Conservation (phyloP, 2,888 invertebrate species). For the Scaptomyza polygonia region DNA sequence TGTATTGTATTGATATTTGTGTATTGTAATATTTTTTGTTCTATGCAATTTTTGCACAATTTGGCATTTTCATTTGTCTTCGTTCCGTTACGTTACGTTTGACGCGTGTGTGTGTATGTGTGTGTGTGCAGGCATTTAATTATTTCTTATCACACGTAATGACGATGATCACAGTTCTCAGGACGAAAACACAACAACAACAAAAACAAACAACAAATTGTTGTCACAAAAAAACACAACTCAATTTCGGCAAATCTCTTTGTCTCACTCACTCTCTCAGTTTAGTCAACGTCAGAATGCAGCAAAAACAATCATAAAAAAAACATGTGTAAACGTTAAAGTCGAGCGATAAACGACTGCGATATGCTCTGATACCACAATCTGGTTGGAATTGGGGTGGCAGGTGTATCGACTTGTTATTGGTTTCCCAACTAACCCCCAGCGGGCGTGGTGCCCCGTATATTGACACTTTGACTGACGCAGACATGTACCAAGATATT, state of each 20-base stretch:
- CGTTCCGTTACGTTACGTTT: slow-evolving; percentile 18
- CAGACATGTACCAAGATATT: too few species aligned
- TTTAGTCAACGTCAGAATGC: slow-evolving; percentile 17
- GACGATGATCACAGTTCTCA: slow-evolving; percentile 12
- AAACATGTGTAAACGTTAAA: neutral
- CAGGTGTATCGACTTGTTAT: too few species aligned
- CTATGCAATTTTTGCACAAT: slow-evolving; percentile 13
- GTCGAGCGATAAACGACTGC: too few species aligned
- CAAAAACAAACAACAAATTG: slow-evolving; percentile 20
- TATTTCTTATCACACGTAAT: neutral
- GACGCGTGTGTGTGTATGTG: neutral
- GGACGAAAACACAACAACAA: slow-evolving; percentile 18
- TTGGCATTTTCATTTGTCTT: slow-evolving; percentile 36
- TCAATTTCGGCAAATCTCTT: slow-evolving; percentile 4
- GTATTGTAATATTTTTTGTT: slow-evolving; percentile 1
- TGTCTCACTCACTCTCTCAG: slow-evolving; percentile 8
- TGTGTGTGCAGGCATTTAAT: neutral
- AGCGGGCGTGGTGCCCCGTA: too few species aligned
- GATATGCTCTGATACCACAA: too few species aligned
- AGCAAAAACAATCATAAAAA: neutral
- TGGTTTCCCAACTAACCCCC: too few species aligned
- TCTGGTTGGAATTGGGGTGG: too few species aligned
- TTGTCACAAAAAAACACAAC: slow-evolving; percentile 26
- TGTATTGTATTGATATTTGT: slow-evolving; percentile 2
- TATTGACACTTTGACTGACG: too few species aligned